Evolutionary conservation across 2,113 vertebrate genomes (phyloP).

Genomic region (Ancistrus triradiatus): DNA sequence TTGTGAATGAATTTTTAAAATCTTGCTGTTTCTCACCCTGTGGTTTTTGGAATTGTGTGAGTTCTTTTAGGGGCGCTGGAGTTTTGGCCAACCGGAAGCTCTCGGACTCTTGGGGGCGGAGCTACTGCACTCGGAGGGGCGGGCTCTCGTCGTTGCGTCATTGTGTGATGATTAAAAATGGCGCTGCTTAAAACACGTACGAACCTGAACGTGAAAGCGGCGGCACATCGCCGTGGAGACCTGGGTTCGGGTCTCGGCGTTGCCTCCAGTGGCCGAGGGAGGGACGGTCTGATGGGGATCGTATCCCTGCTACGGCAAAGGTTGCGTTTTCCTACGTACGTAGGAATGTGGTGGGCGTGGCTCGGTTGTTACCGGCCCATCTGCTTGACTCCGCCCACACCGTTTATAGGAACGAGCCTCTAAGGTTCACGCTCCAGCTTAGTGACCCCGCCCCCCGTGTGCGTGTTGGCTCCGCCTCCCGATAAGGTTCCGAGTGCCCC

Average conservation of each 20-base stretch:
- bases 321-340: too few species aligned
- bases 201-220: too few species aligned
- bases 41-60: constrained; percentile 77
- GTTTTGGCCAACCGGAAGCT: constrained; percentile 99
- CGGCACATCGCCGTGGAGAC: too few species aligned
- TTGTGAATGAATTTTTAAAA: constrained; percentile 54
- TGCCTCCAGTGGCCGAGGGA: too few species aligned
- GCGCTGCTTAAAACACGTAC: too few species aligned
- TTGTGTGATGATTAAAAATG: too few species aligned
- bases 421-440: too few species aligned
- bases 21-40: constrained; percentile 69
- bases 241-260: too few species aligned
- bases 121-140: constrained; percentile 74
- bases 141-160: constrained; percentile 32
- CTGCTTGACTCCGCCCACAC: too few species aligned
- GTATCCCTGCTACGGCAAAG: too few species aligned
- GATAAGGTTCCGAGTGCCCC: constrained; percentile 93
- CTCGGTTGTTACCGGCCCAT: not conserved
- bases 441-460: constrained; percentile 39
- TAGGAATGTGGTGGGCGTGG: constrained; percentile 44
- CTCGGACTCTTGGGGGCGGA: constrained; percentile 86
- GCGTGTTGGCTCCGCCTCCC: constrained; percentile 82
- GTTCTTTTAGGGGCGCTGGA: constrained; percentile 96
- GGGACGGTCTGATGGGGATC: too few species aligned
- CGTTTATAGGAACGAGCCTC: not conserved